phyloP scores from a whole-genome alignment of 2,113 vertebrate genomes.

The Notechis scutatus region DNA sequence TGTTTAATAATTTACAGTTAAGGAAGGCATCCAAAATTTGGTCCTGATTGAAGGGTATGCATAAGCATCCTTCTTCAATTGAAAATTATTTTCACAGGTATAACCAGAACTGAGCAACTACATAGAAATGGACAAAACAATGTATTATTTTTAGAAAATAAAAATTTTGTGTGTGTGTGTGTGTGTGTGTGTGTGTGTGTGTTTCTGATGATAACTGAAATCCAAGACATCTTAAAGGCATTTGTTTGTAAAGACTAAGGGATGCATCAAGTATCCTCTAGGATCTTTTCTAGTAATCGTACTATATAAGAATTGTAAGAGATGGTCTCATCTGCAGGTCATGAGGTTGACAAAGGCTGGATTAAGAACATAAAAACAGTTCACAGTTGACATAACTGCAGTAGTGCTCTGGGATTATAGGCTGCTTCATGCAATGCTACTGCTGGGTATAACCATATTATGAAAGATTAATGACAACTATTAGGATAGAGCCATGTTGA shows the following conservation, averaged over 20 bases:
- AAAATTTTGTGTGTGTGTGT: no score
- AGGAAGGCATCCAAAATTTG: background rate
- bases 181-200: no score
- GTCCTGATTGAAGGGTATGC: background rate
- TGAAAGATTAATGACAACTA: slow-evolving; percentile 17
- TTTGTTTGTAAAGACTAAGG: background rate
- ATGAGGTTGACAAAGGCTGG: background rate
- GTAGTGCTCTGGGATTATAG: background rate
- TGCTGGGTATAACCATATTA: slow-evolving; percentile 1
- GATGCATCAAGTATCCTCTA: background rate
- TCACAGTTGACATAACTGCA: background rate
- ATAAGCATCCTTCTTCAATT: background rate
- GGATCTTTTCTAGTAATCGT: background rate
- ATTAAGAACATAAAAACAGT: background rate
- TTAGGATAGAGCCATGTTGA: background rate
- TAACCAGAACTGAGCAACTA: background rate
- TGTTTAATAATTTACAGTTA: background rate
- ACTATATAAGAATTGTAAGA: background rate
- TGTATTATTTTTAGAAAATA: background rate
- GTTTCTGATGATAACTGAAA: background rate
- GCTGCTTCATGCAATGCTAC: background rate
- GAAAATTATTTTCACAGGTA: background rate
- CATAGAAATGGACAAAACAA: background rate
- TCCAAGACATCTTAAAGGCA: background rate
- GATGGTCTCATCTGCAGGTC: background rate